These are phyloP conservation scores for Sisyra terminalis DNA, from an alignment of 2,888 invertebrate species.

Conservation along the genomic window DNA sequence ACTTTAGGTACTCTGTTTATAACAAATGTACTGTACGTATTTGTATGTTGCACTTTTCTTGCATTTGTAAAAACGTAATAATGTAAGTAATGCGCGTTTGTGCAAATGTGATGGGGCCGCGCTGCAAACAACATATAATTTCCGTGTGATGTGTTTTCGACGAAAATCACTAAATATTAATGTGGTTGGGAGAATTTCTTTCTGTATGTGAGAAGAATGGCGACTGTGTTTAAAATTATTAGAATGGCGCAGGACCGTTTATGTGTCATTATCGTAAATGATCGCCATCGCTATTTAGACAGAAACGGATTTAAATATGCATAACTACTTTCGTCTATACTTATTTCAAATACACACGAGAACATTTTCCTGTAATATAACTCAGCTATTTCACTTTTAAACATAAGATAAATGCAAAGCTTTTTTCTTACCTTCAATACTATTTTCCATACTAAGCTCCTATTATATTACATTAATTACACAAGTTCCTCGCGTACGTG, in stretches of 20 bases:
- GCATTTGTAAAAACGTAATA: conserved; percentile 1
- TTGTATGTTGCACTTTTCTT: background rate
- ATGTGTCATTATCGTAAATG: conserved; percentile 1
- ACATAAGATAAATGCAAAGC: no score
- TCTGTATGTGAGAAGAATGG: background rate
- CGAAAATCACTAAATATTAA: conserved; percentile 1
- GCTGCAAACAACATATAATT: conserved; percentile 1
- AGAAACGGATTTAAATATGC: background rate
- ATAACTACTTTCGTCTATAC: background rate
- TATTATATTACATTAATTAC: no score
- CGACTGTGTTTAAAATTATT: background rate
- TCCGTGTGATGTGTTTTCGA: conserved; percentile 1
- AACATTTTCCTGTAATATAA: no score
- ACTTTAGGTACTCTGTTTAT: no score
- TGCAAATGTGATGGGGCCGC: background rate
- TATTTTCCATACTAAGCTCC: no score
- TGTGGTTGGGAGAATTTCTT: background rate
- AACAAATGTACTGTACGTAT: no score
- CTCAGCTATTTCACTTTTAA: no score
- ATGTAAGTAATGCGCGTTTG: background rate
- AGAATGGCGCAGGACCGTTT: background rate
- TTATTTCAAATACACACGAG: background rate
- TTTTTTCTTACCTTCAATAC: no score
- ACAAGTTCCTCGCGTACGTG: no score
- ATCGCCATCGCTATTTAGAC: background rate